phyloP scores from a whole-genome alignment of 1,140 invertebrate species.

The Papilio helenus region DNA sequence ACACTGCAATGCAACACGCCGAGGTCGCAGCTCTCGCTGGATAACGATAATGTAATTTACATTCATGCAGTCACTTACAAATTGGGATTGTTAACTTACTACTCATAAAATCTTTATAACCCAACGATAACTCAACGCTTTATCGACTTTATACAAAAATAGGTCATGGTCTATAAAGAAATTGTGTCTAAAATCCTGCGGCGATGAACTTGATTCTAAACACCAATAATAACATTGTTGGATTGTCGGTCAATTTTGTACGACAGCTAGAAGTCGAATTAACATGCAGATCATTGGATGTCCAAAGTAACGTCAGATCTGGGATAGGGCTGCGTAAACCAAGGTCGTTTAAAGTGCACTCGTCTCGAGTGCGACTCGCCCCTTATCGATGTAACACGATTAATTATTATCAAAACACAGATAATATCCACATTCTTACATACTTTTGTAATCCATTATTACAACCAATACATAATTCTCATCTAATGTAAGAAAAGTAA shows the following conservation, averaged over 20 bases:
- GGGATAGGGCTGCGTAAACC: neutral
- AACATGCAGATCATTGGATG: neutral
- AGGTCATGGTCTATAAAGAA: neutral
- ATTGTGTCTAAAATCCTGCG: neutral
- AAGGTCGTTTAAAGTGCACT: conserved; percentile 18
- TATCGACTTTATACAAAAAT: neutral
- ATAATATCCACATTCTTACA: conserved; percentile 12
- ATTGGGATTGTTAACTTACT: neutral
- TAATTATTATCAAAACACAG: conserved; percentile 16
- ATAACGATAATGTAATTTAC: conserved; percentile 38
- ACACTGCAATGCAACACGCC: conserved; percentile 28
- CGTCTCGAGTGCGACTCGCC: conserved; percentile 16
- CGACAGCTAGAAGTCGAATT: neutral
- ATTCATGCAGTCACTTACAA: neutral
- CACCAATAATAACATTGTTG: neutral
- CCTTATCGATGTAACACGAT: neutral
- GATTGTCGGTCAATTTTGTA: neutral
- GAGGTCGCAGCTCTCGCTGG: conserved; percentile 44
- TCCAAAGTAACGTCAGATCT: neutral
- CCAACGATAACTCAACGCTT: neutral
- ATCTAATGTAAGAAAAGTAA: too few species aligned
- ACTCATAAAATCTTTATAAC: neutral
- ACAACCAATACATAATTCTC: too few species aligned
- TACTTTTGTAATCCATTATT: neutral
- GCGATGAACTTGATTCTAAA: neutral